Conservation (phyloP, 2,888 invertebrate genomes). For the Listrodromus nycthemerus region DNA sequence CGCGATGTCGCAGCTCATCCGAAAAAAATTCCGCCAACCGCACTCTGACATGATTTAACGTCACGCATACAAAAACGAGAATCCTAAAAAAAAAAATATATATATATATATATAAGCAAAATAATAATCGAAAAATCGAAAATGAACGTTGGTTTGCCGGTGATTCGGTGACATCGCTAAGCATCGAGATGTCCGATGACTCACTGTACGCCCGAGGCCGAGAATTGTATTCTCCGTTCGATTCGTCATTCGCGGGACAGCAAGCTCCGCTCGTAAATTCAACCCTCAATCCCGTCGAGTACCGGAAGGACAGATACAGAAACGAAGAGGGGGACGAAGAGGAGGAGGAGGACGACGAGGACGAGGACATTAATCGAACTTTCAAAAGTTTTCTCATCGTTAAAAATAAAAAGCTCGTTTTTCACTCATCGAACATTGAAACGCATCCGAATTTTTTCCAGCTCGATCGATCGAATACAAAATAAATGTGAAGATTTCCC, state of each 20-base stretch:
- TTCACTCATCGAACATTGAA: background rate
- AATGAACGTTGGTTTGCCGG: constrained; percentile 51
- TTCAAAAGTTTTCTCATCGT: background rate
- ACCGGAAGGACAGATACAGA: constrained; percentile 52
- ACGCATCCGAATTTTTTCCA: background rate
- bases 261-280: constrained; percentile 13
- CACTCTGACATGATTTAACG: constrained; percentile 18
- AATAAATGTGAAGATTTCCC: background rate
- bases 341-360: constrained; percentile 32
- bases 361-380: constrained; percentile 8
- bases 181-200: constrained; percentile 63
- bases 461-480: background rate
- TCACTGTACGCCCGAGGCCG: constrained; percentile 36
- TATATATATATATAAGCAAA: background rate
- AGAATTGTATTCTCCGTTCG: constrained; percentile 27
- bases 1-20: constrained; percentile 24
- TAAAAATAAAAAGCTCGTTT: background rate
- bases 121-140: constrained; percentile 19
- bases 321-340: constrained; percentile 58
- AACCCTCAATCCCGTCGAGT: constrained; percentile 10
- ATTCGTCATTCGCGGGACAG: background rate
- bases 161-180: constrained; percentile 62
- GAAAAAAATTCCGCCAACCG: background rate
- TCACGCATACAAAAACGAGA: constrained; percentile 2
- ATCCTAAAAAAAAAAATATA: background rate